Evolutionary conservation across 2,113 vertebrate species (phyloP).

Genomic region (Acanthisitta chloris): DNA sequence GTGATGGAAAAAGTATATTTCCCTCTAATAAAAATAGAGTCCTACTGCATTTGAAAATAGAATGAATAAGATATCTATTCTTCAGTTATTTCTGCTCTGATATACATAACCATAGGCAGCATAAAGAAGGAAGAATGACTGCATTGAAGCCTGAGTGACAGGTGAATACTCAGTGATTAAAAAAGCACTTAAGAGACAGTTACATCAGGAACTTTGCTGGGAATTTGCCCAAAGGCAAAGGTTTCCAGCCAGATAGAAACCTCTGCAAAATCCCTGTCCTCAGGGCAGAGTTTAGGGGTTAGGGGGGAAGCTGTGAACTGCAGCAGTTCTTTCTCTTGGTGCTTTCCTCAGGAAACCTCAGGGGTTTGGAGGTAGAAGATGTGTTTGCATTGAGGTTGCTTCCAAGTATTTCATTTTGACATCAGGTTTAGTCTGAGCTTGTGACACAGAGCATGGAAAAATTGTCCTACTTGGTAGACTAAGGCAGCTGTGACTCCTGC

Average conservation of each 20-base stretch:
- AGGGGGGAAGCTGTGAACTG: background rate
- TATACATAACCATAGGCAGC: slow-evolving; percentile 66
- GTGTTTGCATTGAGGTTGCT: background rate
- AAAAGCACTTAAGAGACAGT: slow-evolving; percentile 42
- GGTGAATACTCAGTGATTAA: slow-evolving; percentile 50
- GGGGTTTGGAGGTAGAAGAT: background rate
- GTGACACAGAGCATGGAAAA: background rate
- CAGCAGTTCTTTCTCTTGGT: background rate
- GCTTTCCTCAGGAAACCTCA: background rate
- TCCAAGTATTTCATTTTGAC: background rate
- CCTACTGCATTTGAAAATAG: slow-evolving; percentile 57
- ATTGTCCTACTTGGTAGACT: background rate
- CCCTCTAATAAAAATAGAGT: slow-evolving; percentile 62
- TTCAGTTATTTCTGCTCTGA: slow-evolving; percentile 67
- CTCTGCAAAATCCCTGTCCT: background rate
- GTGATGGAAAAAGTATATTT: slow-evolving; percentile 28
- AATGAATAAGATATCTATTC: slow-evolving; percentile 67
- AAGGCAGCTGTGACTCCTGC: background rate
- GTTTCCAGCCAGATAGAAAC: slow-evolving; percentile 11
- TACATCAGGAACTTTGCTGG: slow-evolving; percentile 21
- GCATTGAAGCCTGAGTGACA: slow-evolving; percentile 64
- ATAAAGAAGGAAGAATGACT: slow-evolving; percentile 61
- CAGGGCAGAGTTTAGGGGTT: background rate
- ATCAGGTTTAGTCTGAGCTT: background rate
- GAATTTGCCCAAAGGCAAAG: slow-evolving; percentile 36